Evolutionary conservation across 2,888 invertebrate genomes (phyloP), one percentile per base, ranked within the genome.

Genomic region (Rotaria sp.): DNA sequence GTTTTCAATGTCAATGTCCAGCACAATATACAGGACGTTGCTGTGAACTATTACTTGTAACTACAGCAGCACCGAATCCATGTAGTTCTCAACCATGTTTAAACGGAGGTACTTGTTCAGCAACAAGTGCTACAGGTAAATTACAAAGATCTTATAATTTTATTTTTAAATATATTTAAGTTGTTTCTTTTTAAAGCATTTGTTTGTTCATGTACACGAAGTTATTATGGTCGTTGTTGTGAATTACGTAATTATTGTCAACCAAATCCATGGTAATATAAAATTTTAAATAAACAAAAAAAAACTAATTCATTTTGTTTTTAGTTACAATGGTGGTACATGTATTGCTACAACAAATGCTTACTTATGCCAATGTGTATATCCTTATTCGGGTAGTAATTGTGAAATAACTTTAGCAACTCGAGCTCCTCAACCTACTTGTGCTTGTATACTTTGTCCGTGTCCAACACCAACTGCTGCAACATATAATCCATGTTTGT

Each of bases 81-180:
- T 86, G 86, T 55, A 48, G 11, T 26, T 74, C 86, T 2, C 74
- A 85, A n/a, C 86, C 86, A 48, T 86, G 86, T 75, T 75, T 84
- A 21, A 86, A 86, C 52, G 86, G 84, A 24, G 86, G 86, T n/a
- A 55, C 30, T 30, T 86, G 86, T 59, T 48, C 30, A 5, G 21
- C 84, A 13, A 52, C 86, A 4, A 59, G 86, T 59, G 52, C 84
- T 38, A 67, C 84, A 13, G 84, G 85, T 30, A 84, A 84, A 4
- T 59, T 84, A 5, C 18, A 0, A 18, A 67, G 5, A 30, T 67
- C 15, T 15, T 15, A 67, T 57, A 4, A 57, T n/a, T 57, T 57
- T 2, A 52, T 24, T 18, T 45, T 45, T 45, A 45, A 45, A 45
- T 41, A 0, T 75, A 5, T 24, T 75, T 75, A 7, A 41, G 8